These are phyloP conservation scores for Ophioninae sp. DNA, from an alignment of 2,888 invertebrate species.

Conservation along the genomic window DNA sequence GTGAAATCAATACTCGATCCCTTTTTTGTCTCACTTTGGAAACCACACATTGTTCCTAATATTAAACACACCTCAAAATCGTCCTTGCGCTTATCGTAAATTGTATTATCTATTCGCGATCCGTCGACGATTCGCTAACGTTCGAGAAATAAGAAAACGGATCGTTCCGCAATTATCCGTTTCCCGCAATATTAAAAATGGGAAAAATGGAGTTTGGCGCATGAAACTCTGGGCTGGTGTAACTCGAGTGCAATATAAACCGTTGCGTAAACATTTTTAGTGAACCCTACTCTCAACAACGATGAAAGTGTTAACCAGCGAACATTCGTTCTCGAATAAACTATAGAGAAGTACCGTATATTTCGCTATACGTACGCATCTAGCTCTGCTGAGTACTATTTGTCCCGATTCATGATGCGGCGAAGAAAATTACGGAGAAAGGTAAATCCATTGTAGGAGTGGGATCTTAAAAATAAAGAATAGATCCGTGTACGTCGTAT, in stretches of 20 bases:
- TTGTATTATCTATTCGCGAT: too few species aligned
- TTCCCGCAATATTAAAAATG: background rate
- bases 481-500: constrained; percentile 26
- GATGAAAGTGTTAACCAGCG: background rate
- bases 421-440: constrained; percentile 26
- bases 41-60: background rate
- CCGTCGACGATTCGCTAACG: too few species aligned
- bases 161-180: background rate
- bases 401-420: background rate
- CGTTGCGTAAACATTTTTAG: background rate
- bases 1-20: background rate
- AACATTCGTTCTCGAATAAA: background rate
- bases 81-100: too few species aligned
- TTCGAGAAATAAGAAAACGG: too few species aligned
- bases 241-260: background rate
- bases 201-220: too few species aligned
- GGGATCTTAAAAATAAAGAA: constrained; percentile 24
- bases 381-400: background rate
- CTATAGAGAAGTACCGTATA: too few species aligned
- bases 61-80: too few species aligned
- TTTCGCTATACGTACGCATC: background rate
- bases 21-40: background rate
- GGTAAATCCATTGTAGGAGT: constrained; percentile 9
- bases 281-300: background rate
- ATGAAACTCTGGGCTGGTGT: background rate